Conservation (phyloP, 2,888 invertebrate genomes). For the Xylophagus ater region DNA sequence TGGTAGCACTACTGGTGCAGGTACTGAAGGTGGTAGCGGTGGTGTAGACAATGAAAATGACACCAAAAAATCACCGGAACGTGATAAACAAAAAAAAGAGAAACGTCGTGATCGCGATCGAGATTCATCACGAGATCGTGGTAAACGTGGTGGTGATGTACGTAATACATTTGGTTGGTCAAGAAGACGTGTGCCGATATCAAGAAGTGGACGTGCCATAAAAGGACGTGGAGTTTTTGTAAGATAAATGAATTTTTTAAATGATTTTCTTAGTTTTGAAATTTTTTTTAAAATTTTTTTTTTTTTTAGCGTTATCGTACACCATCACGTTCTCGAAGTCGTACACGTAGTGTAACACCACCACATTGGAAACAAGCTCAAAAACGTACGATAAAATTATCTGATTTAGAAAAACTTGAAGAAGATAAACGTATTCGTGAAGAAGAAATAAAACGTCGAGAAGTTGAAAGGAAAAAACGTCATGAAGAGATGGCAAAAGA, state of each 20-base stretch:
- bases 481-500: slow-evolving; percentile 43
- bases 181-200: slow-evolving; percentile 33
- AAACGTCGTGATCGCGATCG: slow-evolving; percentile 19
- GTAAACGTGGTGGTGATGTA: slow-evolving; percentile 21
- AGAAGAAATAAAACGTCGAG: slow-evolving; percentile 44
- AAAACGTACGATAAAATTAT: slow-evolving; percentile 68
- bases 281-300: not conserved
- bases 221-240: slow-evolving; percentile 89
- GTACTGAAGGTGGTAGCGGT: too few species aligned
- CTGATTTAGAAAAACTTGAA: slow-evolving; percentile 65
- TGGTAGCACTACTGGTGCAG: slow-evolving; percentile 21
- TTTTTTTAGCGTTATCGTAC: slow-evolving; percentile 66
- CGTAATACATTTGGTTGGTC: slow-evolving; percentile 38
- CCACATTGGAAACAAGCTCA: slow-evolving; percentile 91
- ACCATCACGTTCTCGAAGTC: slow-evolving; percentile 60
- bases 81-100: slow-evolving; percentile 16
- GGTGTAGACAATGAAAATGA: slow-evolving; percentile 23
- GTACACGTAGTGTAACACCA: slow-evolving; percentile 81
- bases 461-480: slow-evolving; percentile 44
- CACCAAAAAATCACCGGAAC: slow-evolving; percentile 13
- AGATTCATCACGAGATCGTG: slow-evolving; percentile 22
- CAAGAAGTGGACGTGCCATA: slow-evolving; percentile 69
- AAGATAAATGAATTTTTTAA: slow-evolving; percentile 39
- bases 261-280: not conserved
- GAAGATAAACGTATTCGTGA: slow-evolving; percentile 53